Percentiles rank a stretch among this genome's conserved stretches.
Conservation (phyloP, 2,888 invertebrate genomes). For the Drosophila ochracea region DNA sequence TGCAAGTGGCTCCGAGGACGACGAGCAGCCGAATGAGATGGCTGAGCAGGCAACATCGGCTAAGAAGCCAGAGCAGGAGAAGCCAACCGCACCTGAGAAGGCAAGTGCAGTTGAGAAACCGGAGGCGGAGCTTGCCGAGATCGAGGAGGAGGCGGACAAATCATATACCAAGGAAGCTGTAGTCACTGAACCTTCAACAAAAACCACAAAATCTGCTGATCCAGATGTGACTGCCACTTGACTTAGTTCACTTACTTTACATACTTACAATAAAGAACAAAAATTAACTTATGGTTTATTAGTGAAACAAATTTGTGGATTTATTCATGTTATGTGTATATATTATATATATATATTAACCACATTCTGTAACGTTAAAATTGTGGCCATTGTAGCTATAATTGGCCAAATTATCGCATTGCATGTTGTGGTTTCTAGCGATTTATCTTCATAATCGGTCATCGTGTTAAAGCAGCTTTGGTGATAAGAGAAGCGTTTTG, state of each 20-base stretch:
- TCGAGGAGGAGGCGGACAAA: too few species aligned
- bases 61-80: not conserved
- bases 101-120: not conserved
- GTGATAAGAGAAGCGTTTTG: constrained; percentile 66
- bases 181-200: not conserved
- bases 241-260: not conserved
- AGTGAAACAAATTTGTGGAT: constrained; percentile 64
- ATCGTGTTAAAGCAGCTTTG: constrained; percentile 71
- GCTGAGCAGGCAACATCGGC: not conserved
- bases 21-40: not conserved
- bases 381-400: constrained; percentile 35
- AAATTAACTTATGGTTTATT: constrained; percentile 23
- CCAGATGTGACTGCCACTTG: constrained; percentile 1
- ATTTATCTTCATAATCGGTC: constrained; percentile 50
- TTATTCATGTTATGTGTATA: constrained; percentile 58
- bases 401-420: constrained; percentile 44
- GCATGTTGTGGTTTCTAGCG: constrained; percentile 20
- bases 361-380: constrained; percentile 53
- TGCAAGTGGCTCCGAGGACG: constrained; percentile 49
- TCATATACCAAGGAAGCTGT: not conserved
- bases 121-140: not conserved
- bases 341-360: constrained; percentile 54
- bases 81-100: not conserved
- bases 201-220: not conserved
- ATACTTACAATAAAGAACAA: constrained; percentile 5